These are phyloP conservation scores for Dioctria rufipes DNA, from an alignment of 2,888 invertebrate species.

Conservation along the genomic window DNA sequence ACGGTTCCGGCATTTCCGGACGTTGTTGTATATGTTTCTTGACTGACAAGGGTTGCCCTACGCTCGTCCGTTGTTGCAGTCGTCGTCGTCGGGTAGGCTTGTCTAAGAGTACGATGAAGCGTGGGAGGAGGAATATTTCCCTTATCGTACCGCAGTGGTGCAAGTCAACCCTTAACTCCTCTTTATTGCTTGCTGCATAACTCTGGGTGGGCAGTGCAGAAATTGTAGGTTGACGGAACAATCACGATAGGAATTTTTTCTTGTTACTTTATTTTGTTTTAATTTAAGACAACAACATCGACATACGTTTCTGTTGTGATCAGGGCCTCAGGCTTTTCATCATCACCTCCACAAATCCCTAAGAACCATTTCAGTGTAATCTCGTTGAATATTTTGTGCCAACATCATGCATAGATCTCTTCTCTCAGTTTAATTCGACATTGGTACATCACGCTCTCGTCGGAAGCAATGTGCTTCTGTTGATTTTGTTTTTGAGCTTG, in stretches of 20 bases:
- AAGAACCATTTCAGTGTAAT: constrained; percentile 42
- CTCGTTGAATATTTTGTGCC: constrained; percentile 57
- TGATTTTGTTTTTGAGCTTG: constrained; percentile 3
- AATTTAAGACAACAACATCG: constrained; percentile 31
- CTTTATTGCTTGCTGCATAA: too few relatives aligned
- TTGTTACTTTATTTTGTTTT: constrained; percentile 35
- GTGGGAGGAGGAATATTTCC: background rate
- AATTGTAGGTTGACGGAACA: background rate
- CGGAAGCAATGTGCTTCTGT: background rate
- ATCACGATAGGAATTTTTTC: background rate
- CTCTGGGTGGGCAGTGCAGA: background rate
- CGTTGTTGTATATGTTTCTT: background rate
- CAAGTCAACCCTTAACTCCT: background rate
- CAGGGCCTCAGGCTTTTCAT: constrained; percentile 37
- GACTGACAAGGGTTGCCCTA: constrained; percentile 38
- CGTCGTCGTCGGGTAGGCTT: too few relatives aligned
- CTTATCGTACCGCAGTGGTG: background rate
- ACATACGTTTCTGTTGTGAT: constrained; percentile 39
- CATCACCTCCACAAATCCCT: constrained; percentile 36
- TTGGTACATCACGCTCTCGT: background rate
- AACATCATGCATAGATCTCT: constrained; percentile 35
- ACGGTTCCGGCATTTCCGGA: constrained; percentile 7
- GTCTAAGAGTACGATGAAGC: background rate
- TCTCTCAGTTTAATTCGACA: background rate
- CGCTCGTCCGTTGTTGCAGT: background rate